A percentile compares a stretch with the other conserved stretches of the same genome.
Evolutionary conservation across 2,113 vertebrate genomes (phyloP).

Genomic region (Lethenteron camtschaticum): DNA sequence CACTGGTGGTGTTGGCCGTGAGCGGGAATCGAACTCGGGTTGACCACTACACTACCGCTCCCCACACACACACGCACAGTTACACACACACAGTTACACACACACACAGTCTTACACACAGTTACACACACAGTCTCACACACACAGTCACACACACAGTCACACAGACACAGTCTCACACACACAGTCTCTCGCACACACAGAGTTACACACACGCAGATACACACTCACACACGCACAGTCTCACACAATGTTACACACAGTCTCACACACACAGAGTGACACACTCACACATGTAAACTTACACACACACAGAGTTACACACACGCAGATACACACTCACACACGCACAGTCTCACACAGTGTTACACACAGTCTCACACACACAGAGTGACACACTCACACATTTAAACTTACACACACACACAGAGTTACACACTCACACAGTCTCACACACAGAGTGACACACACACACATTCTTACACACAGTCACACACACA

Average conservation of each 20-base stretch:
- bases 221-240: background rate
- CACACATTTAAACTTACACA: background rate
- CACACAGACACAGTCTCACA: background rate
- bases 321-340: background rate
- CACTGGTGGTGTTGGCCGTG: no score
- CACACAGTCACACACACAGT: background rate
- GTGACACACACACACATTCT: no score
- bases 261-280: background rate
- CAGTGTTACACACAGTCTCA: background rate
- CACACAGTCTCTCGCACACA: no score
- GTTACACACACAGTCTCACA: background rate
- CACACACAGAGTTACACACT: background rate
- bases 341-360: background rate
- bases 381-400: conserved; percentile 3
- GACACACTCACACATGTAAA: no score
- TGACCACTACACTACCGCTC: background rate
- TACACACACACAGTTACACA: background rate
- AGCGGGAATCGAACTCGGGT: no score
- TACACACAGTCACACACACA: no score
- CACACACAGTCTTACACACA: background rate
- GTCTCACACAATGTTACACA: background rate
- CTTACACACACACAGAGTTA: background rate
- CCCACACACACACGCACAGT: background rate
- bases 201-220: background rate
- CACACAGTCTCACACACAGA: background rate